Evolutionary conservation across 2,113 vertebrate genomes (phyloP).

Genomic region (Bubo blakistoni): DNA sequence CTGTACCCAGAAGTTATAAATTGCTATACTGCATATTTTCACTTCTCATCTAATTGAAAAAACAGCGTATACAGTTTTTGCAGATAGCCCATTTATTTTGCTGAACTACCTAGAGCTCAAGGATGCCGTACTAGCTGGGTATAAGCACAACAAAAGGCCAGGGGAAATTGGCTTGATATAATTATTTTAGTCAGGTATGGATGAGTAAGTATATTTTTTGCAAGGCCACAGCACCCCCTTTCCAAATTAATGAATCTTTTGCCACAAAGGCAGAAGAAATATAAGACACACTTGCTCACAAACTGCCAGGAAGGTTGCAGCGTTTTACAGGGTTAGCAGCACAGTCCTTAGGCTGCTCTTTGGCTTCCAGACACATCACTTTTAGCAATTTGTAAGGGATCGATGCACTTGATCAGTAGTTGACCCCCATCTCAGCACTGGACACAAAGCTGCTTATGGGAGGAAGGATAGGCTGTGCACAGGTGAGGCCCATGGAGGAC

Average conservation of each 20-base stretch:
- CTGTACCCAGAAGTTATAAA: conserved; percentile 1
- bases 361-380: neutral
- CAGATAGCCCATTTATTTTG: neutral
- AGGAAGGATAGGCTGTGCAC: neutral
- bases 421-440: neutral
- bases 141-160: neutral
- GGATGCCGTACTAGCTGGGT: neutral
- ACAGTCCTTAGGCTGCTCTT: neutral
- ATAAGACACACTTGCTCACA: neutral
- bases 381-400: neutral
- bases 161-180: neutral
- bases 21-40: neutral
- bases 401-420: neutral
- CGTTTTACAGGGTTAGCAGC: neutral
- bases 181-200: neutral
- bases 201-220: neutral
- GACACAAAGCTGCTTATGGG: neutral
- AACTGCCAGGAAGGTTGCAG: neutral
- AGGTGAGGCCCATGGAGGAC: neutral
- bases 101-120: neutral
- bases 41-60: neutral
- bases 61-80: neutral
- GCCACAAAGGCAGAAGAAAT: neutral
- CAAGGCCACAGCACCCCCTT: neutral
- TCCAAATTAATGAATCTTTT: neutral